phyloP scores from a whole-genome alignment of 2,797 vertebrate genomes.

The Darevskia nairensis region DNA sequence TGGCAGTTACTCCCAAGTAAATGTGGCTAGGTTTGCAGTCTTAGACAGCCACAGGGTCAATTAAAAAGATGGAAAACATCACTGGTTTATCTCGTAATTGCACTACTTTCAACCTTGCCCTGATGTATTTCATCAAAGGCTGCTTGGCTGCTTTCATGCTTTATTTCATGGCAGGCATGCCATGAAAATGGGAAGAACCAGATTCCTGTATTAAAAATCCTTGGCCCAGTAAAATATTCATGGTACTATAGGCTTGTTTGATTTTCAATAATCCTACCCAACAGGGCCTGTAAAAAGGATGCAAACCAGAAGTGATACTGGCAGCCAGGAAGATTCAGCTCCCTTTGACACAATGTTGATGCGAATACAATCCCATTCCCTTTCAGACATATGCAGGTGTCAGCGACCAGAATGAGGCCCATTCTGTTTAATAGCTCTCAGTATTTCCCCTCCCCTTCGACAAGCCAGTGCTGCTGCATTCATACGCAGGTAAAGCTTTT shows the following conservation, averaged over 20 bases:
- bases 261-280: constrained; percentile 37
- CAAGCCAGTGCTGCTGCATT: not conserved
- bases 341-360: not conserved
- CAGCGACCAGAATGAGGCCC: not conserved
- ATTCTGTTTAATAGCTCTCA: constrained; percentile 4
- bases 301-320: not conserved
- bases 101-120: constrained; percentile 27
- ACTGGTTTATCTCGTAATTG: not conserved
- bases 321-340: not conserved
- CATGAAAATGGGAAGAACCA: constrained; percentile 33
- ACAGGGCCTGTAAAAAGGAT: not conserved
- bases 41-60: not conserved
- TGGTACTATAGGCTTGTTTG: not conserved
- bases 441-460: constrained; percentile 8
- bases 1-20: not conserved
- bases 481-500: constrained; percentile 18
- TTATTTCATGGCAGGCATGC: constrained; percentile 11
- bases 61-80: constrained; percentile 30
- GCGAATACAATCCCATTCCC: not conserved
- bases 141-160: not conserved
- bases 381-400: not conserved
- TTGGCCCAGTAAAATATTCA: constrained; percentile 44
- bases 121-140: constrained; percentile 22
- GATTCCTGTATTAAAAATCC: not conserved
- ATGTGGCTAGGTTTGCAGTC: not conserved